Evolutionary conservation across 2,113 vertebrate species (phyloP), one percentile per base, ranked within the genome.

Genomic region (Sebastes fasciatus): DNA sequence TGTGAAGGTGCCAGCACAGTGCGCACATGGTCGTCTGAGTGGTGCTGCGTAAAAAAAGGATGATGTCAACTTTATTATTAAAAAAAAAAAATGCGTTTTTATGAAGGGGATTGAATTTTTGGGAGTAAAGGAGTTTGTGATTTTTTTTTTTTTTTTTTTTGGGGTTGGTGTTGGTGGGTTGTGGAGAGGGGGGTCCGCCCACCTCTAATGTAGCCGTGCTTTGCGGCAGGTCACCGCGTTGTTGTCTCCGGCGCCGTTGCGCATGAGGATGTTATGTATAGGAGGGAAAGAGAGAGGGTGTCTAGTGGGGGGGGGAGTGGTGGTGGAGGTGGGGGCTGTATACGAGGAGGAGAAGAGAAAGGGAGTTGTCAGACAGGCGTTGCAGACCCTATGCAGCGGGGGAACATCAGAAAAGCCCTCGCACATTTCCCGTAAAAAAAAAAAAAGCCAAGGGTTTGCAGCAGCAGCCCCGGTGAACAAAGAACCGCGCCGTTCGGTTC

Each of bases 331-430:
- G 71, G 78, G 80, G 77, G 23, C 79, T 82, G 76, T 68, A 69
- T 79, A 69, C 58, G 82, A 76, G 88, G 74, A 86, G 84, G 73
- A 80, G 90, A 83, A 48, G 89, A 88, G 83, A 80, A 91, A 91
- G 93, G 92, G 91, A 93, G 93, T 90, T 93, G 92, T 94, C 91
- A 93, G 90, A 93, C 92, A 93, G 92, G 88, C 91, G 91, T 79
- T 93, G 94, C 94, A 90, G 93, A 92, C 88, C 91, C 83, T 93
- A 91, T 92, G 91, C 92, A 86, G 93, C 89, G 91, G 85, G 84
- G 81, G 85, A 76, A 46, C 81, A 85, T 86, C 75, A 85, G 79
- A 88, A 88, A 90, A 88, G 74, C 90, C 86, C 79, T 75, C 57
- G 79, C 85, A 87, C 81, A 77, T 89, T 88, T 89, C 85, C 83